Base-by-base conservation (phyloP, 2,888 invertebrate genomes). In the Cosmia trapezina region DNA sequence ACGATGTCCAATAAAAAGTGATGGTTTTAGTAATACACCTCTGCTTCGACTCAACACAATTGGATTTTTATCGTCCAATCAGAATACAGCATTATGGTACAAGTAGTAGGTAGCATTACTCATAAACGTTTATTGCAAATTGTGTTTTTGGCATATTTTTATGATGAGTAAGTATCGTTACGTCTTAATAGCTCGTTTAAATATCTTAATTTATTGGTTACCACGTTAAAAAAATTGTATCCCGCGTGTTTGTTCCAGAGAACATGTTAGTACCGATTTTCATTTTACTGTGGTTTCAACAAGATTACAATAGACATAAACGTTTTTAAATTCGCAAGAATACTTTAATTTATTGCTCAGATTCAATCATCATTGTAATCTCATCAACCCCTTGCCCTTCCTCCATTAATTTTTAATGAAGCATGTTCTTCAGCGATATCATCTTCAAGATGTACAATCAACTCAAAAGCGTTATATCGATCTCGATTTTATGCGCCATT, bases 11-110 rank as follows among this genome's bases (percentile, higher is more conserved):
- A 83, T 87, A 87, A 86, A 86, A 87, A 73, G 51, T 79, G 83
- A 85, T 73, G 80, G 75, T 76, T 85, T 71, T 57, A 60, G 76
- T 80, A 80, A 84, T 83, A 83, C 77, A 85, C 76, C 79, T 84
- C 70, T 80, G 75, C 74, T 84, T 82, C 73, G 61, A 76, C 59
- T 79, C 73, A 68, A 76, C 68, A 57, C 71, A 75, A 86, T 84
- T 81, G 77, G 65, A 74, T 63, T 87, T 87, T 87, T 87, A 87
- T 76, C 63, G 75, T 68, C 70, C 83, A 86, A 86, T 87, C 77
- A 80, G 81, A 84, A 80, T 67, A 82, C 72, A 74, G 73, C 72
- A 67, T 74, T 75, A 75, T 76, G 60, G 69, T 74, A 82, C 57
- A 76, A 74, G 60, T 54, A 54, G 54, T 49, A 69, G 59, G 51